Percentiles rank a stretch among this genome's conserved stretches.
phyloP scores from a whole-genome alignment of 2,888 invertebrate genomes.

The Polyommatus iphigenia region DNA sequence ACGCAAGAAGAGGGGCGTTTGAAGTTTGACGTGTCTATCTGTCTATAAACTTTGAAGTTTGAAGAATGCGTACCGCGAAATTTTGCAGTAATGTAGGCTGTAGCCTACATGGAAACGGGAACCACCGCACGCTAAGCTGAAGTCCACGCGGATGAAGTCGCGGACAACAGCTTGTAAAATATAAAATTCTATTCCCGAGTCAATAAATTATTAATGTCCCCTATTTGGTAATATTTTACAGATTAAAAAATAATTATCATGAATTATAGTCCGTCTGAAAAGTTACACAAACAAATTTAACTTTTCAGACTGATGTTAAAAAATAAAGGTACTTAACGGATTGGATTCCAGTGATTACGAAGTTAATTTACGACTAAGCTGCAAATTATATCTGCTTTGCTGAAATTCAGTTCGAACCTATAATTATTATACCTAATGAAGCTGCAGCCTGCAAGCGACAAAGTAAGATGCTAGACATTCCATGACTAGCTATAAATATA shows the following conservation, averaged over 20 bases:
- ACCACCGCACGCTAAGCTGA: no score
- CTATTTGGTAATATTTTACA: neutral
- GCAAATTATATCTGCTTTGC: neutral
- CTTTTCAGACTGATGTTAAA: conserved; percentile 20
- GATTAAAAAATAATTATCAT: conserved; percentile 13
- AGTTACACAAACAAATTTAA: conserved; percentile 19
- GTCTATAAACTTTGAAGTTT: no score
- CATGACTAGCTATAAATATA: neutral
- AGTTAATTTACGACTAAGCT: conserved; percentile 9
- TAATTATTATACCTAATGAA: neutral
- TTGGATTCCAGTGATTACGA: conserved; percentile 11
- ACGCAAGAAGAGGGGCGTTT: no score
- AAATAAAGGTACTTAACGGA: conserved; percentile 5
- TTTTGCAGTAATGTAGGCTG: no score
- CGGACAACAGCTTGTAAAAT: neutral
- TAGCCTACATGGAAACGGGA: no score
- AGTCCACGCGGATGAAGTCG: no score
- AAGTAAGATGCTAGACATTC: neutral
- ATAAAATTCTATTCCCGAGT: neutral
- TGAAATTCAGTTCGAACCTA: neutral
- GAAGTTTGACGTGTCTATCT: no score
- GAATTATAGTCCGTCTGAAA: conserved; percentile 14
- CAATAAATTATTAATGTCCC: no score
- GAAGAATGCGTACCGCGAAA: no score
- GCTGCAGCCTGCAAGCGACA: neutral